Base-by-base conservation (phyloP, 2,888 invertebrate species). In the Teleogryllus oceanicus region DNA sequence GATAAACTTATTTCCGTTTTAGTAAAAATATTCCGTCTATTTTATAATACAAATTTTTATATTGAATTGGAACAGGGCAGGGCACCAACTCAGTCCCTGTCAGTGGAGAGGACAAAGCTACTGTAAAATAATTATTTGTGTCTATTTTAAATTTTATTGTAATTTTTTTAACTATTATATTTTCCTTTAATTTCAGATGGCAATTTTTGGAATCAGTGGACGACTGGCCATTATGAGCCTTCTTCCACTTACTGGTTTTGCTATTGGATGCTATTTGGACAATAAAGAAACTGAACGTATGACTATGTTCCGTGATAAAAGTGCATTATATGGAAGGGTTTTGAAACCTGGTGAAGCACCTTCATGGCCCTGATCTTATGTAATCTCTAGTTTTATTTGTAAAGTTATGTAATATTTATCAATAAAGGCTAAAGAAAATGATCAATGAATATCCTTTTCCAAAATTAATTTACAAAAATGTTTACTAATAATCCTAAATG, bases 261-360 rank as follows among this genome's bases (percentile, higher is more conserved):
- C 87, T 2, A 81, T 94, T 79, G 95, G 95, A 1, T 88, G 89
- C 84, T 92, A 86, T 83, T 84, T 95, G 79, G 94, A 95, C 85
- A 87, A 88, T 10, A 88, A 90, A 83, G 94, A 95, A 88, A 92
- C 92, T 0, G 88, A 92, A 81, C 90, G 94, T 80, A 91, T 94
- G 91, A 89, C 90, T 0, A 87, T 87, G 83, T 96, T 92, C 86
- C 89, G 95, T 81, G 96, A 96, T 85, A 95, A 93, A 86, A 95
- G 95, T 84, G 90, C 92, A 78, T 87, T 96, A 74, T 96, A 92
- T 85, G 94, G 93, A 37, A 89, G 92, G 81, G 87, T 85, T 75
- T 87, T 91, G 2, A 91, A 91, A 83, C 90, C 91, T 83, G 93
- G 92, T 11, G 92, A 93, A 81, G 85, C 88, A 83, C 95, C 95